Base-by-base conservation (phyloP, 2,113 vertebrate genomes). In the Pimephales promelas region DNA sequence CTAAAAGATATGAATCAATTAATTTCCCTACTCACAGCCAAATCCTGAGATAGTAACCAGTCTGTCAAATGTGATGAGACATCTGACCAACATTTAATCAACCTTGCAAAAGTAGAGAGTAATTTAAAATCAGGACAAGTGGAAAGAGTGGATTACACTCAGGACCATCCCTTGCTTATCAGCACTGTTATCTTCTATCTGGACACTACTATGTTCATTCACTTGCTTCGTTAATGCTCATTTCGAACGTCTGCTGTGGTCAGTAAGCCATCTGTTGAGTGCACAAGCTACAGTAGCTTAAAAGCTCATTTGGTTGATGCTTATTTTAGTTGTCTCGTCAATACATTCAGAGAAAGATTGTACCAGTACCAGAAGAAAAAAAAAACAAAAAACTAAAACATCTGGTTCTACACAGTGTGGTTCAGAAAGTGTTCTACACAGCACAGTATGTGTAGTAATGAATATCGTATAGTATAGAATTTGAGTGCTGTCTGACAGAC, bases 1-100 rank as follows among this genome's bases (percentile, higher is more conserved):
- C 74, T 71, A 47, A 76, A 84, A 86, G 87, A 86, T 86, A 88
- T 75, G 34, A 86, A 88, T 88, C 87, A 88, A 86, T 88, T 84
- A 80, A 88, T 86, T 86, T 86, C 84, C 78, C 87, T 84, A 79
- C 82, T 66, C 64, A 40, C 45, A 78, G 64, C 68, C 59, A 77
- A 84, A 74, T 43, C 68, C 59, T 79, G 54, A 72, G 57, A 86
- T 66, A 77, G 82, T 76, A 79, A 49, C 72, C 4, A 47, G 40
- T 62, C 86, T 87, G 86, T 85, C 86, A 84, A 49, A 83, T 20
- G 70, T 80, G 80, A 87, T 80, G 74, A 85, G 75, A 74, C 59
- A 56, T 76, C 80, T 75, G 70, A 75, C 80, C 62, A 84, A 80
- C 75, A 70, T 86, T 88, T 86, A 85, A 86, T 83, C 80, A 86